Evolutionary conservation across 2,797 vertebrate species (phyloP).

Genomic region (Poeciliopsis infans): DNA sequence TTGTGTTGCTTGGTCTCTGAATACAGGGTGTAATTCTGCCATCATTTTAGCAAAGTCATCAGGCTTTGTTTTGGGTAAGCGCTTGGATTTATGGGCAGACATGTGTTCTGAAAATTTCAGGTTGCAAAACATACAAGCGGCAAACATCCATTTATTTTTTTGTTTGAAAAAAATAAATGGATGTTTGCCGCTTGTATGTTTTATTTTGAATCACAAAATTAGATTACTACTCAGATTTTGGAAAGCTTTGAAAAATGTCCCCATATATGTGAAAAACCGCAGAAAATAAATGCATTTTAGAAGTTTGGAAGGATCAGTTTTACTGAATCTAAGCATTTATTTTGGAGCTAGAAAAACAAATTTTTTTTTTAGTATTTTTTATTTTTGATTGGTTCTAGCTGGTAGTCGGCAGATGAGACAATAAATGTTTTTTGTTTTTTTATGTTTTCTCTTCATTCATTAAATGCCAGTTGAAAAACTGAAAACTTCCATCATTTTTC

Average conservation of each 20-base stretch:
- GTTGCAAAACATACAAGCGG: slow-evolving; percentile 21
- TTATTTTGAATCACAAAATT: slow-evolving; percentile 8
- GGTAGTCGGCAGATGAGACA: neutral
- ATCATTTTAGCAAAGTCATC: slow-evolving; percentile 15
- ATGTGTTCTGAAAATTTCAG: slow-evolving; percentile 18
- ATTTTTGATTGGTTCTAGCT: neutral
- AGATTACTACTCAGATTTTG: neutral
- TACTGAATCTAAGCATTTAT: neutral
- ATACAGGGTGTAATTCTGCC: slow-evolving; percentile 46
- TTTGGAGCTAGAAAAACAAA: neutral
- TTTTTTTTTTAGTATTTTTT: neutral
- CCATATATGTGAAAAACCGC: too few relatives aligned
- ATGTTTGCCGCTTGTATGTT: too few relatives aligned
- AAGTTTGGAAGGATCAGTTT: neutral
- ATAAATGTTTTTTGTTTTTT: neutral
- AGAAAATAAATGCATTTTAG: neutral
- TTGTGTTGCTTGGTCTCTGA: slow-evolving; percentile 43
- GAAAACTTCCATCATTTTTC: too few relatives aligned
- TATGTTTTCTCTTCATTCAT: too few relatives aligned
- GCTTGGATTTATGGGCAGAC: slow-evolving; percentile 11
- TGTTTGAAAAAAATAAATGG: too few relatives aligned
- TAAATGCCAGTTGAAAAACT: too few relatives aligned
- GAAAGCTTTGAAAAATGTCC: neutral
- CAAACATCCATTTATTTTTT: neutral
- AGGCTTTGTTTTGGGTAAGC: slow-evolving; percentile 38